Evolutionary conservation across 2,797 vertebrate species (phyloP), one percentile per base, ranked within the genome.

Genomic region (Pelobates cultripes): DNA sequence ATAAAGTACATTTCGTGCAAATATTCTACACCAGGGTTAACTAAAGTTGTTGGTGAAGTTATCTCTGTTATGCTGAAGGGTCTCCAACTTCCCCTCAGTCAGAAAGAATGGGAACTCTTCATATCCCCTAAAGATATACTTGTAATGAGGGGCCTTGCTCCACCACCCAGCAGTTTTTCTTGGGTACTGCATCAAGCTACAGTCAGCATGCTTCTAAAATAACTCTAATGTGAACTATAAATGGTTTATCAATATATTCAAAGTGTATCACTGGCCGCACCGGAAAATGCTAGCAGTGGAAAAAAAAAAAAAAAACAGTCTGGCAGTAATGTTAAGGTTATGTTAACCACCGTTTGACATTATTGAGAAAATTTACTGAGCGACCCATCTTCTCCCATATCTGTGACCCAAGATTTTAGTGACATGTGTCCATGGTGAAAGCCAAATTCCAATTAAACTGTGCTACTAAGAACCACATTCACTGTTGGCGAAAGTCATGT

Each of bases 201-300:
- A 63, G n/a, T 42, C 14, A 43, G 41, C 73, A 43, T 28, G 43
- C 57, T 75, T 63, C 73, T 55, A 63, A 63, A 75, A 75, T 75
- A 75, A 63, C 73, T 75, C 73, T 28, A 15, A n/a, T 63, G 57
- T 44, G 73, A 75, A 75, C 73, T 75, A 66, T 76, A 66, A 76
- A 76, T 66, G 74, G 74, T 15, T 64, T 76, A 47, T 76, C 61
- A 44, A 66, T 67, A 66, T 13, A 10, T 43, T 64, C 5, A 7
- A 64, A 60, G 47, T 61, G 55, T 28, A 44, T 47, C 42, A 43
- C 8, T 61, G 63, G 51, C 13, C 43, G 44, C 55, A 47, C 47
- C 43, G 64, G 75, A 77, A 60, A 77, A 67, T 15, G 13, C 42
- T 42, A 40, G 53, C 47, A 43, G 53, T 74, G 66, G 64, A 78